Conservation (phyloP, 2,888 invertebrate genomes). For the Eulithis testata region DNA sequence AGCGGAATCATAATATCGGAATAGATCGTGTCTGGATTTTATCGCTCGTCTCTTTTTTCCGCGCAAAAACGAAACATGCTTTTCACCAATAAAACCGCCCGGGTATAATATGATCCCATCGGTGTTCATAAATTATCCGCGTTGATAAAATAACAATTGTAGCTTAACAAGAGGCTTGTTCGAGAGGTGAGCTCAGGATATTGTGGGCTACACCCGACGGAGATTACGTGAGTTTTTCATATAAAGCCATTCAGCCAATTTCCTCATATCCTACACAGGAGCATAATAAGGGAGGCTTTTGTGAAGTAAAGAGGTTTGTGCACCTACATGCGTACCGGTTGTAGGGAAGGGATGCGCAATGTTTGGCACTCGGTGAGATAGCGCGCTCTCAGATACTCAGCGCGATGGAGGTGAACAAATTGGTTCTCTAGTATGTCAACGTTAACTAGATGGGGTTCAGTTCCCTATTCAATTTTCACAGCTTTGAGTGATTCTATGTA, state of each 20-base stretch:
- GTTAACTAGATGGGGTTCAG: slow-evolving; percentile 55
- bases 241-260: slow-evolving; percentile 83
- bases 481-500: slow-evolving; percentile 50
- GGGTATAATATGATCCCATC: slow-evolving; percentile 35
- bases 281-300: slow-evolving; percentile 82
- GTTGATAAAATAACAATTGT: slow-evolving; percentile 62
- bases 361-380: slow-evolving; percentile 64
- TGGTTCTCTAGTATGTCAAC: slow-evolving; percentile 54
- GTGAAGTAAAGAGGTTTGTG: slow-evolving; percentile 78
- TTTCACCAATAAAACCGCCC: slow-evolving; percentile 20
- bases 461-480: slow-evolving; percentile 60
- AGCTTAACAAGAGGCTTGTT: slow-evolving; percentile 58
- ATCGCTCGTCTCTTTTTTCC: slow-evolving; percentile 29
- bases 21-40: slow-evolving; percentile 40
- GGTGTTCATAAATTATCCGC: slow-evolving; percentile 40
- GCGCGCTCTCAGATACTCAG: slow-evolving; percentile 65
- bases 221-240: slow-evolving; percentile 83
- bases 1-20: slow-evolving; percentile 44
- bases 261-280: slow-evolving; percentile 81
- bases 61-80: slow-evolving; percentile 31
- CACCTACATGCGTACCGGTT: slow-evolving; percentile 75
- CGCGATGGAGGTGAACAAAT: slow-evolving; percentile 66
- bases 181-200: slow-evolving; percentile 72
- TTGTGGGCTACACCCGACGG: slow-evolving; percentile 72
- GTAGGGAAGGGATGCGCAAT: slow-evolving; percentile 61